Evolutionary conservation across 2,113 vertebrate genomes (phyloP).

Genomic region (Xenus cinereus): DNA sequence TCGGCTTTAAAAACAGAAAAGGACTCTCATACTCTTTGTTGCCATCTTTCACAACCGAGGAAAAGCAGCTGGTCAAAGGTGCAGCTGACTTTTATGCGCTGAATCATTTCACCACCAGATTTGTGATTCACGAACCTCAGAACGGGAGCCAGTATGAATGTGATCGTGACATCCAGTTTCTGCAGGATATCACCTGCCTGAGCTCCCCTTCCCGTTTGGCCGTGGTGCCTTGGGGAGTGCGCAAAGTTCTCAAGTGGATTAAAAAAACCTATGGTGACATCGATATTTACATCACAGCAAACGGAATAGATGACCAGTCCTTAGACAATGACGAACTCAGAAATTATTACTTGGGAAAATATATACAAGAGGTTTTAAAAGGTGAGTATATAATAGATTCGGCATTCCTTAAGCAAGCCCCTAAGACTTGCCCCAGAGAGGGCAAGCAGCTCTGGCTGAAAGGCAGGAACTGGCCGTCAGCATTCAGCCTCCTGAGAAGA

Average conservation of each 20-base stretch:
- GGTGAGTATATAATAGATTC: constrained; percentile 71
- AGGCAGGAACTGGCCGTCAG: background rate
- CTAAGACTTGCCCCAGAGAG: background rate
- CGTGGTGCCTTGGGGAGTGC: constrained; percentile 85
- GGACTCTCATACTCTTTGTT: constrained; percentile 70
- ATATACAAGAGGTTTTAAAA: constrained; percentile 89
- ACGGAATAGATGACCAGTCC: constrained; percentile 87
- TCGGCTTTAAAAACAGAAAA: constrained; percentile 64
- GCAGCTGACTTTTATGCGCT: constrained; percentile 87
- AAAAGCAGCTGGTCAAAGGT: constrained; percentile 80
- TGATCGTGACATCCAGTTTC: constrained; percentile 77
- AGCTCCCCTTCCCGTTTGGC: constrained; percentile 80
- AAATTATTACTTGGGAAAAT: constrained; percentile 83
- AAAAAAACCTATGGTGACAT: constrained; percentile 78
- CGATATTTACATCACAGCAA: constrained; percentile 87
- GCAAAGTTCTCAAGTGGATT: constrained; percentile 87
- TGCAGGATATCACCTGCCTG: constrained; percentile 85
- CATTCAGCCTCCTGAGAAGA: background rate
- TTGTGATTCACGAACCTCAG: constrained; percentile 76
- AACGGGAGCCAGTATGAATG: constrained; percentile 62
- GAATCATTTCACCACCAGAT: constrained; percentile 93
- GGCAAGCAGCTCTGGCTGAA: background rate
- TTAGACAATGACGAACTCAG: constrained; percentile 81
- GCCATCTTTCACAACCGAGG: constrained; percentile 78
- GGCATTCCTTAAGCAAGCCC: background rate